phyloP scores from a whole-genome alignment of 2,888 invertebrate species.

The Epistrophe grossulariae region DNA sequence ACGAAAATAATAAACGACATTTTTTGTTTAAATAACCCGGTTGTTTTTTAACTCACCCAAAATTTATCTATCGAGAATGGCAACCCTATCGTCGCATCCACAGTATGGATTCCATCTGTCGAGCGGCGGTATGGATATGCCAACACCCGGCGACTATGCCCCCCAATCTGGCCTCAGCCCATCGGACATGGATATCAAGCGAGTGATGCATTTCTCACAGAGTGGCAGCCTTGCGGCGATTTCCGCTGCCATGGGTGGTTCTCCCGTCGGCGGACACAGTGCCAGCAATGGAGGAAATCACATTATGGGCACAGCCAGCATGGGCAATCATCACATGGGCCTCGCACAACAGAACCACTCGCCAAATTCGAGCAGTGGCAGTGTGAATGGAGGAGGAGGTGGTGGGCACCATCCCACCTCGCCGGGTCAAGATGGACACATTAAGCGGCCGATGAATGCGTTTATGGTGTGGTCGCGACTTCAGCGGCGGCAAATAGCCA shows the following conservation, averaged over 20 bases:
- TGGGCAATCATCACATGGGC: conserved; percentile 81
- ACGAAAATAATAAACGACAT: conserved; percentile 5
- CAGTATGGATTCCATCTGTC: conserved; percentile 83
- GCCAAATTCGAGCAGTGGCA: conserved; percentile 79
- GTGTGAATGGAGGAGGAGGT: conserved; percentile 45
- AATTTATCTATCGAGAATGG: conserved; percentile 79
- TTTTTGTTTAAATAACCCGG: conserved; percentile 49
- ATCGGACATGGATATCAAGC: conserved; percentile 83
- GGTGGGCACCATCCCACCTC: conserved; percentile 81
- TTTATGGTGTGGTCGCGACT: conserved; percentile 98
- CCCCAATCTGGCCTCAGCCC: conserved; percentile 80
- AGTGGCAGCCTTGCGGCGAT: conserved; percentile 81
- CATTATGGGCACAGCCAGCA: conserved; percentile 80
- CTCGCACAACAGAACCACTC: conserved; percentile 81
- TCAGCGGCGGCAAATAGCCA: conserved; percentile 95
- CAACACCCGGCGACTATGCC: conserved; percentile 82
- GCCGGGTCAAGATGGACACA: conserved; percentile 88
- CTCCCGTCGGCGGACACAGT: conserved; percentile 81
- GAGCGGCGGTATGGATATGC: conserved; percentile 82
- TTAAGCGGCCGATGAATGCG: conserved; percentile 98
- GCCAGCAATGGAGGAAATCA: conserved; percentile 79
- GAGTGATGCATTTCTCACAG: conserved; percentile 83
- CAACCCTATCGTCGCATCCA: conserved; percentile 83
- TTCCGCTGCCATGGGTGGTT: conserved; percentile 83
- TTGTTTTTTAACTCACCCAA: conserved; percentile 42